A percentile compares a stretch with the other conserved stretches of the same genome.
phyloP scores from a whole-genome alignment of 2,113 vertebrate genomes.

The Microtus montanus region DNA sequence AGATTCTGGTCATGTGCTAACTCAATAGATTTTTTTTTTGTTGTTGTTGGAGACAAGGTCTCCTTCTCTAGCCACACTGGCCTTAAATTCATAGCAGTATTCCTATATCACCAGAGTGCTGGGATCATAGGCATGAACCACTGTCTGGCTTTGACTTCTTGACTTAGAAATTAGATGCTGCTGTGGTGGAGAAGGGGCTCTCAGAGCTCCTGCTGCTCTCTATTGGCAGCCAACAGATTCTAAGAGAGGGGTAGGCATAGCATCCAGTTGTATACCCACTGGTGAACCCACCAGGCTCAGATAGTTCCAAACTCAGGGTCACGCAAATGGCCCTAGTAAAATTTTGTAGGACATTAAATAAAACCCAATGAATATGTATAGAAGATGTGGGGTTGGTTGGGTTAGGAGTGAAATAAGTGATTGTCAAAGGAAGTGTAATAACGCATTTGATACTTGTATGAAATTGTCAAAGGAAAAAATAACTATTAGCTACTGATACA shows the following conservation, averaged over 20 bases:
- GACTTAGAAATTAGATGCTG: conserved; percentile 40
- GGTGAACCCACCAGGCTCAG: not conserved
- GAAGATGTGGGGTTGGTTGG: not conserved
- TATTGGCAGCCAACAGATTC: not conserved
- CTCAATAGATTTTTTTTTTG: not conserved
- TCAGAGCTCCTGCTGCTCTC: not conserved
- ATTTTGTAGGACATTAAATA: not conserved
- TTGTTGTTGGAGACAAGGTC: not conserved
- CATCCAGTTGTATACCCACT: not conserved
- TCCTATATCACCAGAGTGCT: not conserved
- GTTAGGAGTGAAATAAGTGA: not conserved
- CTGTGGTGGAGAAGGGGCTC: not conserved
- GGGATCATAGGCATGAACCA: not conserved
- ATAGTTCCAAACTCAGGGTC: not conserved
- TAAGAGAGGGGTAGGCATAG: not conserved
- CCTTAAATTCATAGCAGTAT: not conserved
- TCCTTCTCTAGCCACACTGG: not conserved
- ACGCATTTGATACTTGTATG: not conserved
- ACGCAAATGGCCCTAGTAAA: not conserved
- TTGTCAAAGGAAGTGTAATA: not conserved
- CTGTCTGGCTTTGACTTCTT: not conserved
- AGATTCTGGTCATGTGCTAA: not conserved
- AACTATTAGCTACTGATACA: not conserved
- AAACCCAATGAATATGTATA: not conserved
- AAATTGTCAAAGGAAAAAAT: not conserved